Base-by-base conservation (phyloP, 1,140 invertebrate genomes). In the Brachionus manjavacas region DNA sequence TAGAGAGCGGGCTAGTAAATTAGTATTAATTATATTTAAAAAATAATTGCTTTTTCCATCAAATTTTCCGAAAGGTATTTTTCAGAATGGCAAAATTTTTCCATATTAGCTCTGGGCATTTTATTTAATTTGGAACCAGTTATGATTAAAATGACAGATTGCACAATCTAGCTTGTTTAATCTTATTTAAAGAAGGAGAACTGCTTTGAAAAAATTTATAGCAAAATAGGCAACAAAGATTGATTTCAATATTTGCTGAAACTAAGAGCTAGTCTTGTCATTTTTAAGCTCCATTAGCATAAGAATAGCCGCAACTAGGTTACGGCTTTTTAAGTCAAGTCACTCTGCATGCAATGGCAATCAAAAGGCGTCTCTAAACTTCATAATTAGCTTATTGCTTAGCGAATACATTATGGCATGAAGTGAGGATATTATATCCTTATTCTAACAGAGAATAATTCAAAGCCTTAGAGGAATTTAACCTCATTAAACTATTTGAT, bases 401-500 rank as follows among this genome's bases (percentile, higher is more conserved):
- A 4, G 25, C n/a, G 11, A 41, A 72, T 39, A 72, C 68, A 72
- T 72, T 41, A 72, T 39, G 12, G 68, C 68, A 72, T 41, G 28
- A 41, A 72, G n/a, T n/a, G 6, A 46, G 25, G 49, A 49, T 76
- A 49, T 76, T 76, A 76, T 76, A 76, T 76, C 72, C 72, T 76
- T 76, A 14, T 76, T 76, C 46, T 25, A 25, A 11, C 31, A 1
- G 41, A 49, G 39, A 52, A 52, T 35, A 28, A 76, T 46, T 20
- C 14, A 49, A 49, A 49, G 20, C 41, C 72, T 46, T 49, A 76
- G 25, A 76, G 72, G 6, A 76, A 76, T 49, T 49, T 76, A 49
- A 76, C 72, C 72, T 76, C 41, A 76, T 49, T 49, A 49, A 35
- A 49, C 43, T 76, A 76, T 76, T 76, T 74, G 31, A 74, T 74